A percentile compares a stretch with the other conserved stretches of the same genome.
Conservation (phyloP, 2,113 vertebrate genomes). For the Salvelinus sp. region DNA sequence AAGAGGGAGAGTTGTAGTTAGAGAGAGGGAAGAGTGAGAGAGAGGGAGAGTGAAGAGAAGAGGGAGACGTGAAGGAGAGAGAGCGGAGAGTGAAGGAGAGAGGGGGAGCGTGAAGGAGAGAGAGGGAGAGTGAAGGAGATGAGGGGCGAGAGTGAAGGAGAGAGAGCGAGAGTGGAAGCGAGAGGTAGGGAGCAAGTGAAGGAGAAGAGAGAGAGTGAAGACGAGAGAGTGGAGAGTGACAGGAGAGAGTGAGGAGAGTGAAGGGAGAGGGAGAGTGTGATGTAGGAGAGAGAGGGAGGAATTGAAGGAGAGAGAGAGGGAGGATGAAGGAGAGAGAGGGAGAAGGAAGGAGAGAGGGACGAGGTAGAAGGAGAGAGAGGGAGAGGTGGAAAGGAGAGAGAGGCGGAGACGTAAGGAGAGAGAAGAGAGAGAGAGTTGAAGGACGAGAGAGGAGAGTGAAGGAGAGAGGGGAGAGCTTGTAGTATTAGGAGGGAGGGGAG, state of each 20-base stretch:
- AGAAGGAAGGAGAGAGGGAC: background rate
- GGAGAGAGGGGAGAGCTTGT: conserved; percentile 8
- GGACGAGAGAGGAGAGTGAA: no score
- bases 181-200: conserved; percentile 8
- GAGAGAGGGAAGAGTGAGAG: no score
- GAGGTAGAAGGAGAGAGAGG: background rate
- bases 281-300: background rate
- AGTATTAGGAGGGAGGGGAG: no score
- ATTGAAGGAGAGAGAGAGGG: background rate
- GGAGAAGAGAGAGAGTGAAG: background rate
- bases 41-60: conserved; percentile 4
- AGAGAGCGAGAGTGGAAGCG: background rate
- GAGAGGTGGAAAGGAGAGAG: background rate
- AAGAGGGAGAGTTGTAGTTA: background rate
- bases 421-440: background rate
- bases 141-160: no score
- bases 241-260: no score
- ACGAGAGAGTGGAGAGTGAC: background rate
- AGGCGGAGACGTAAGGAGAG: background rate
- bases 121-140: background rate
- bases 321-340: background rate
- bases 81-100: conserved; percentile 2
- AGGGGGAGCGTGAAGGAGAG: background rate
- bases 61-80: background rate
- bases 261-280: no score